Evolutionary conservation across 2,888 invertebrate genomes (phyloP).

Genomic region (Hyles lineata): DNA sequence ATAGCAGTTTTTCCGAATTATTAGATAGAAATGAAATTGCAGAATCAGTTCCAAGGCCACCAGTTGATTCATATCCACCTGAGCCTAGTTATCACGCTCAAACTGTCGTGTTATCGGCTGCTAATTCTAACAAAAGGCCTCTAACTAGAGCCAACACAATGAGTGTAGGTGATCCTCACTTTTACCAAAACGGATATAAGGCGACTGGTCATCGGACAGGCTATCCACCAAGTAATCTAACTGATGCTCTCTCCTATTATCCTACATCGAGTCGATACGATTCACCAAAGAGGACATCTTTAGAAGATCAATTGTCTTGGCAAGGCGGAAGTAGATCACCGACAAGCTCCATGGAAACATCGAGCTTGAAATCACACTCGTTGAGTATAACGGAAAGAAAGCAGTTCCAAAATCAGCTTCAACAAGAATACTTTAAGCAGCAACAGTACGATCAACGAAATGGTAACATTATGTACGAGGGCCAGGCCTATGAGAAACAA

Average conservation of each 20-base stretch:
- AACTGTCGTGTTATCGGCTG: slow-evolving; percentile 79
- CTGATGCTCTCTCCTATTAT: slow-evolving; percentile 92
- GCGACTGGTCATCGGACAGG: slow-evolving; percentile 86
- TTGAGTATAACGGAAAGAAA: slow-evolving; percentile 83
- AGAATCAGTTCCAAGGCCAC: slow-evolving; percentile 64
- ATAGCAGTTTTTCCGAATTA: slow-evolving; percentile 88
- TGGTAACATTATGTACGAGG: slow-evolving; percentile 73
- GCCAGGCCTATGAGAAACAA: slow-evolving; percentile 69
- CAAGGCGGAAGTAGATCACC: slow-evolving; percentile 85
- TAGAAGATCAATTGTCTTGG: slow-evolving; percentile 87
- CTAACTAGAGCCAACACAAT: slow-evolving; percentile 86
- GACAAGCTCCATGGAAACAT: slow-evolving; percentile 86
- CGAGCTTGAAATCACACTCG: slow-evolving; percentile 84
- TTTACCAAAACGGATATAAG: slow-evolving; percentile 88
- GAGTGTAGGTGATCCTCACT: slow-evolving; percentile 79
- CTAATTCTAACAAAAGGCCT: slow-evolving; percentile 73
- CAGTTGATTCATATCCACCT: slow-evolving; percentile 79
- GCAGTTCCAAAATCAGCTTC: slow-evolving; percentile 82
- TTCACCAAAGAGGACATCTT: slow-evolving; percentile 81
- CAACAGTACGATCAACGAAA: slow-evolving; percentile 83
- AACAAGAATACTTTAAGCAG: slow-evolving; percentile 82
- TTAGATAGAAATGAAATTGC: slow-evolving; percentile 86
- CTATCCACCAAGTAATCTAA: slow-evolving; percentile 89
- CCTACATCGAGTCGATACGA: slow-evolving; percentile 89
- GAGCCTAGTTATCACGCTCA: slow-evolving; percentile 85